Conservation (phyloP, 1,140 invertebrate species). For the Phymastichus coffea region DNA sequence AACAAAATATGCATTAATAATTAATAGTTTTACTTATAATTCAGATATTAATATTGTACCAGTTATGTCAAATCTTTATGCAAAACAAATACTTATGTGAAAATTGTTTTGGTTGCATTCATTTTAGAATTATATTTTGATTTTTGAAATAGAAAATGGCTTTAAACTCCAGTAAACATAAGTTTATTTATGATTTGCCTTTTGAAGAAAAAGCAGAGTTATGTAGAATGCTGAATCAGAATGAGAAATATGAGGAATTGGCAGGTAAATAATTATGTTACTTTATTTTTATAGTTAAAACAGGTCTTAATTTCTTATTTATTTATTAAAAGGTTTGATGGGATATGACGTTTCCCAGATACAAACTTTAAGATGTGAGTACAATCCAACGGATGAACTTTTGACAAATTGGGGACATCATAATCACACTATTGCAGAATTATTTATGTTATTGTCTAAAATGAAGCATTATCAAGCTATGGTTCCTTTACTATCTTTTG, state of each 20-base stretch:
- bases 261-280: conserved; percentile 52
- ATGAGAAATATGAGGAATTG: conserved; percentile 78
- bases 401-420: conserved; percentile 75
- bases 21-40: too few relatives aligned
- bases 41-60: too few relatives aligned
- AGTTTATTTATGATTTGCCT: conserved; percentile 70
- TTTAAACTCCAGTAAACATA: too few relatives aligned
- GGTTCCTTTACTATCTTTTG: conserved; percentile 63
- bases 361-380: conserved; percentile 59
- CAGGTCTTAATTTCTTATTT: neutral
- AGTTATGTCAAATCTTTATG: too few relatives aligned
- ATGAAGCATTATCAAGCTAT: conserved; percentile 77
- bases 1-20: too few relatives aligned
- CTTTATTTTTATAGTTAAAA: conserved; percentile 1
- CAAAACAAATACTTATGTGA: too few relatives aligned
- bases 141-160: too few relatives aligned
- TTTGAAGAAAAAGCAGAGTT: conserved; percentile 66
- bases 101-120: too few relatives aligned
- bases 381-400: conserved; percentile 74
- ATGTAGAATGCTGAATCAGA: conserved; percentile 74
- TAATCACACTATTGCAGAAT: conserved; percentile 76
- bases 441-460: conserved; percentile 69
- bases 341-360: conserved; percentile 31
- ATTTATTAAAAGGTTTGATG: conserved; percentile 33
- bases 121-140: too few relatives aligned